Percentiles rank a stretch among this genome's conserved stretches.
Conservation (phyloP, 2,888 invertebrate species). For the Autographa pulchrina region DNA sequence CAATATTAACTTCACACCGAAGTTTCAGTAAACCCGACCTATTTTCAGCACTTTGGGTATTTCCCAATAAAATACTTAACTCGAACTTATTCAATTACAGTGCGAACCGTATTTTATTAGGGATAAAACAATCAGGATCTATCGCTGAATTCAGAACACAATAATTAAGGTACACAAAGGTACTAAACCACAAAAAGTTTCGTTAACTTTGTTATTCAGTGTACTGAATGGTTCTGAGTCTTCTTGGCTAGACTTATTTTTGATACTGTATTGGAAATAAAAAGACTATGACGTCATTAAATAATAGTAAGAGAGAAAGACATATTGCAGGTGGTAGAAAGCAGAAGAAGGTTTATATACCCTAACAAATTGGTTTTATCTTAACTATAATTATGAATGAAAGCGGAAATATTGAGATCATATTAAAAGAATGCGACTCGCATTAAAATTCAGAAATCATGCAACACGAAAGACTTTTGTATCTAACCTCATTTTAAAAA, state of each 20-base stretch:
- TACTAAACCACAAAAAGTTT: slow-evolving; percentile 3
- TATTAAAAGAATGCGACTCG: too few species aligned
- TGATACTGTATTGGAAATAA: background rate
- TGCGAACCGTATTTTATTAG: background rate
- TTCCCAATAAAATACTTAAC: slow-evolving; percentile 6
- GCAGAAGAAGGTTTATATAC: too few species aligned
- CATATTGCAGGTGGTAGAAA: too few species aligned
- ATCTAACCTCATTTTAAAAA: too few species aligned
- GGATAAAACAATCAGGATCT: slow-evolving; percentile 6
- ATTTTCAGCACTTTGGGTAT: background rate
- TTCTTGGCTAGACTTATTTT: background rate
- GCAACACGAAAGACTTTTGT: too few species aligned
- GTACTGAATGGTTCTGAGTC: too few species aligned
- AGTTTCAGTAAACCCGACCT: background rate
- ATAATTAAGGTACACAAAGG: slow-evolving; percentile 6
- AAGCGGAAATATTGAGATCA: too few species aligned
- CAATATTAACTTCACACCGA: background rate
- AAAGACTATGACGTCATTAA: too few species aligned
- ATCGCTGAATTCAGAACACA: slow-evolving; percentile 7
- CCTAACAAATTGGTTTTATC: too few species aligned
- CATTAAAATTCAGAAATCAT: too few species aligned
- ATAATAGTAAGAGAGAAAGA: too few species aligned
- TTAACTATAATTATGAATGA: too few species aligned
- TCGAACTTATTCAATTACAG: slow-evolving; percentile 8
- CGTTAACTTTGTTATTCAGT: background rate